Conservation (phyloP, 53 echinoderm and acorn worm species). For the Mesocentrotus franciscanus region DNA sequence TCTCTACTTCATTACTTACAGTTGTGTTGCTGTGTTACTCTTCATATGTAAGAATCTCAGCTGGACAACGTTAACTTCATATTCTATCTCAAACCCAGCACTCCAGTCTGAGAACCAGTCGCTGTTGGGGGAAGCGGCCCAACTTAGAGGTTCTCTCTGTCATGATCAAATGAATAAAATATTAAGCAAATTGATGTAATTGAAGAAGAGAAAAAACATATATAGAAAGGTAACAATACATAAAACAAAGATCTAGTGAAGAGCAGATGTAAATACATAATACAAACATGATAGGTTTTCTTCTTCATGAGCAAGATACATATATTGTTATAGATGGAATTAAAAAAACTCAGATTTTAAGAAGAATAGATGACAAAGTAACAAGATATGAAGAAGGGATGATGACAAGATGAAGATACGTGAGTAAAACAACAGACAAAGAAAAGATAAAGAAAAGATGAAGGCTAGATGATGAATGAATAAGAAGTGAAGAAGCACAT, state of each 20-base stretch:
- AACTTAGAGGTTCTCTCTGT: not conserved
- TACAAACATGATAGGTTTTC: too few species aligned
- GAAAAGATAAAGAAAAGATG: not conserved
- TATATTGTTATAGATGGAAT: too few species aligned
- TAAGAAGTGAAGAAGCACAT: too few species aligned
- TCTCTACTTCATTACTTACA: slow-evolving; percentile 62
- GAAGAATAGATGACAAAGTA: too few species aligned
- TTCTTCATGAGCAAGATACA: too few species aligned
- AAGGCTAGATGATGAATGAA: not conserved
- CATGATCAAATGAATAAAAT: not conserved
- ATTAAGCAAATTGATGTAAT: not conserved
- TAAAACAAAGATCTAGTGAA: not conserved
- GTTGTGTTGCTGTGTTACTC: slow-evolving; percentile 76
- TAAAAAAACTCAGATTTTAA: too few species aligned
- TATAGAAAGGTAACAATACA: not conserved
- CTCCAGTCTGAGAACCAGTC: slow-evolving; percentile 85
- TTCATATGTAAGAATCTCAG: slow-evolving; percentile 85
- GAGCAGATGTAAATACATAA: not conserved
- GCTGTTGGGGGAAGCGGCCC: slow-evolving; percentile 55
- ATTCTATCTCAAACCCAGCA: slow-evolving; percentile 74
- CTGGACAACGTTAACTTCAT: slow-evolving; percentile 80
- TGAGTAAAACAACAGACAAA: not conserved
- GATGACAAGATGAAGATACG: too few species aligned
- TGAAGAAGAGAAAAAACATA: not conserved
- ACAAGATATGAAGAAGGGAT: too few species aligned